Base-by-base conservation (phyloP, 2,113 vertebrate species). In the Solea solea region DNA sequence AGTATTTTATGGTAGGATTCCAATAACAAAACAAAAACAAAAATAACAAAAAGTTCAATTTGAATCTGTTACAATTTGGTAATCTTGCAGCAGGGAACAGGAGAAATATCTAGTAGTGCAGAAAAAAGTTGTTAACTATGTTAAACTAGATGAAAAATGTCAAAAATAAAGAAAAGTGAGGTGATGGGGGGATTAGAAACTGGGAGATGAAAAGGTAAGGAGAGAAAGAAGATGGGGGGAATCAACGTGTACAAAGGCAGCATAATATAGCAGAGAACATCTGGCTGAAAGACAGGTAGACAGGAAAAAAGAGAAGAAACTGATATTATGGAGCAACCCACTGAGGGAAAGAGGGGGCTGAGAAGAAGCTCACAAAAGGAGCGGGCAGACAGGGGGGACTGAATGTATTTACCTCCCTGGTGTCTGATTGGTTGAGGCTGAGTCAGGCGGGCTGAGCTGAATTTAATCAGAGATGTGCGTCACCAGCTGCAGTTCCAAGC, bases 381-480 rank as follows among this genome's bases (percentile, higher is more conserved):
- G 51, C 54, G 45, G 55, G 69, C 15, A 25, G 49, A 45, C 40
- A 64, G 69, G 57, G 86, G 89, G 76, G 64, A 64, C 27, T n/a
- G 54, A 8, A 12, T 81, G 85, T 67, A 54, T 70, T 81, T 72
- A 76, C 64, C 11, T 0, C 60, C 69, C 77, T 55, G 68, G 62
- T 1, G 14, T 40, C 54, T 84, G 83, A 91, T 91, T 90, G 88
- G 89, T 58, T 9, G 57, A 64, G 74, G 48, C 66, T 27, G 53
- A 44, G 45, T 89, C 82, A 83, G 80, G 82, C 69, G 28, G 85
- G 83, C 83, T 86, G 90, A 83, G 89, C 88, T 91, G 94, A 92
- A 92, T 91, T 82, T 93, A 95, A 95, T 95, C 92, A 93, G 90
- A 89, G 84, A 93, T 93, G 93, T 94, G 93, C 92, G 91, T 95